phyloP scores from a whole-genome alignment of 2,797 vertebrate genomes.

The Poeciliopsis gracilis region DNA sequence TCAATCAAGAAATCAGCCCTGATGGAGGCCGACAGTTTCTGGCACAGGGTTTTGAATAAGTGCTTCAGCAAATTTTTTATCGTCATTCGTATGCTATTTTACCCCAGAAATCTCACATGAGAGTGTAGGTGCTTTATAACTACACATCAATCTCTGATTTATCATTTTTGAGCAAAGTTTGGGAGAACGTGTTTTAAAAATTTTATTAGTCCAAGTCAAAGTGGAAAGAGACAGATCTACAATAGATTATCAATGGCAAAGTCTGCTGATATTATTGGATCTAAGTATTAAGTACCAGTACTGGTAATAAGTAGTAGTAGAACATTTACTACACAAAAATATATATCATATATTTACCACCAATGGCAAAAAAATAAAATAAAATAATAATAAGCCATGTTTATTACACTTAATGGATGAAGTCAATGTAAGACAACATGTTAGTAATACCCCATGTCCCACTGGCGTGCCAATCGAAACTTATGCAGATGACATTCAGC shows the following conservation, averaged over 20 bases:
- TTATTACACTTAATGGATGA: too few species aligned
- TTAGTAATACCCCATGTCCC: too few species aligned
- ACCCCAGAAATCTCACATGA: neutral
- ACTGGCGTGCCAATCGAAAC: neutral
- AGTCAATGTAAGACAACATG: too few species aligned
- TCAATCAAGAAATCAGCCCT: conserved; percentile 57
- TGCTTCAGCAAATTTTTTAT: neutral
- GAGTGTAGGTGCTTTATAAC: neutral
- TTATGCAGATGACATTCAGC: neutral
- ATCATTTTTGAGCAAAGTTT: neutral
- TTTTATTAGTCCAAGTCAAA: neutral
- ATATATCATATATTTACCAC: too few species aligned
- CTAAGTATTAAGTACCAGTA: neutral
- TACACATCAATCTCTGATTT: neutral
- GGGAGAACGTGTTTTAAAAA: neutral
- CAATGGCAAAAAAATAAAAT: too few species aligned
- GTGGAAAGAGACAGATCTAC: neutral
- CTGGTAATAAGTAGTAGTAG: too few species aligned
- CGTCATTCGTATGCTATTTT: neutral
- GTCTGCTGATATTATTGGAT: neutral
- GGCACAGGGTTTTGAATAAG: conserved; percentile 15
- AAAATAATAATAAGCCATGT: too few species aligned
- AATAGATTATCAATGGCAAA: neutral
- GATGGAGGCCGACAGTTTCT: conserved; percentile 40
- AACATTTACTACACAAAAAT: too few species aligned